These are phyloP conservation scores for Diaperis boleti DNA, from an alignment of 2,888 invertebrate genomes.

Conservation along the genomic window DNA sequence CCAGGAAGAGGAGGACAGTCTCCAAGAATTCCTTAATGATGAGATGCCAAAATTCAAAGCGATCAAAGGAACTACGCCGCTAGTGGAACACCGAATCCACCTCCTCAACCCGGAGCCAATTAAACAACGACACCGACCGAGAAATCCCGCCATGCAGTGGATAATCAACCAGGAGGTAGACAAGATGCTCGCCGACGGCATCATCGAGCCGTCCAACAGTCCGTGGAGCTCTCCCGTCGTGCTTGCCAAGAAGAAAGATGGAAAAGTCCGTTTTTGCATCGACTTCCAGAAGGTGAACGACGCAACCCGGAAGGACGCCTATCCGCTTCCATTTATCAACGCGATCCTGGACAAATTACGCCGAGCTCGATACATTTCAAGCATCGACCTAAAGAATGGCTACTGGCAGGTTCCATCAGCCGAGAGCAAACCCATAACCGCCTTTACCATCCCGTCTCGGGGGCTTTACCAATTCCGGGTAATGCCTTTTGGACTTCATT, in stretches of 20 bases:
- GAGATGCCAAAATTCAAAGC: too few relatives aligned
- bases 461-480: constrained; percentile 54
- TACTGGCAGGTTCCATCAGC: constrained; percentile 52
- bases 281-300: constrained; percentile 43
- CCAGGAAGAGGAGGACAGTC: too few relatives aligned
- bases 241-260: constrained; percentile 40
- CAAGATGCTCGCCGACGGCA: constrained; percentile 31
- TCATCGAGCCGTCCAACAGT: constrained; percentile 43
- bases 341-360: too few relatives aligned
- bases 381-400: too few relatives aligned
- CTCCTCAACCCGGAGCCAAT: too few relatives aligned
- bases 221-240: constrained; percentile 44
- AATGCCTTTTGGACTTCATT: constrained; percentile 56
- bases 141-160: constrained; percentile 46
- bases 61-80: too few relatives aligned
- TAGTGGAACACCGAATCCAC: too few relatives aligned
- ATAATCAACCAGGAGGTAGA: constrained; percentile 34
- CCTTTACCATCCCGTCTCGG: constrained; percentile 52
- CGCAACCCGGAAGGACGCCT: constrained; percentile 42
- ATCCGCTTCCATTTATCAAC: too few relatives aligned
- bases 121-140: constrained; percentile 47
- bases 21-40: too few relatives aligned
- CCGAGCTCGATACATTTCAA: too few relatives aligned
- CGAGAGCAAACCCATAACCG: constrained; percentile 47
- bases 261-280: constrained; percentile 42